Percentiles rank a stretch among this genome's conserved stretches.
Evolutionary conservation across 2,113 vertebrate genomes (phyloP).

Genomic region (Eolophus roseicapilla): DNA sequence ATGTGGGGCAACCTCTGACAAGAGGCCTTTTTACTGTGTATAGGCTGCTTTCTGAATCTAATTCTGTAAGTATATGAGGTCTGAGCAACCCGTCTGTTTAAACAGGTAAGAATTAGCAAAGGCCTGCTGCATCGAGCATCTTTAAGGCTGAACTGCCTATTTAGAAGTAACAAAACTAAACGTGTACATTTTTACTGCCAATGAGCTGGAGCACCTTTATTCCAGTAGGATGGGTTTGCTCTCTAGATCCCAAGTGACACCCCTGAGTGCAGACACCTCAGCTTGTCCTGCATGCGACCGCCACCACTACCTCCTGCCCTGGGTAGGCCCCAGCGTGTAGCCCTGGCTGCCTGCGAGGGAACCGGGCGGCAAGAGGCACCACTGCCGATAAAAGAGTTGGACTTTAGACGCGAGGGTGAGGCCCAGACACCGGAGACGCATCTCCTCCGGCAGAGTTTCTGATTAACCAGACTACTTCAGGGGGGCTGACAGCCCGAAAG

Average conservation of each 20-base stretch:
- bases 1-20: not conserved
- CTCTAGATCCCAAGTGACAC: not conserved
- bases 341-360: not conserved
- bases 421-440: not conserved
- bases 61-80: not conserved
- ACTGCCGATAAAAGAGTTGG: fast-evolving
- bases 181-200: fast-evolving
- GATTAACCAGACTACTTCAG: not conserved
- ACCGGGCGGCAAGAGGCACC: not conserved
- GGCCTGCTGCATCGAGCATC: fast-evolving
- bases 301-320: fast-evolving
- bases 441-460: not conserved
- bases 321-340: fast-evolving
- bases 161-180: not conserved
- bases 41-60: not conserved
- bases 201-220: not conserved
- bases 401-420: not conserved
- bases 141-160: not conserved
- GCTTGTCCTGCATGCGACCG: not conserved
- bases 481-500: fast-evolving
- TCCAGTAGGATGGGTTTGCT: too few species aligned
- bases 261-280: fast-evolving
- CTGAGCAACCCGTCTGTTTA: not conserved
- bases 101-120: not conserved
- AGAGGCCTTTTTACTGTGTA: not conserved